A percentile compares a stretch with the other conserved stretches of the same genome.
phyloP scores from a whole-genome alignment of 2,113 vertebrate species.

The Thymallus thymallus region DNA sequence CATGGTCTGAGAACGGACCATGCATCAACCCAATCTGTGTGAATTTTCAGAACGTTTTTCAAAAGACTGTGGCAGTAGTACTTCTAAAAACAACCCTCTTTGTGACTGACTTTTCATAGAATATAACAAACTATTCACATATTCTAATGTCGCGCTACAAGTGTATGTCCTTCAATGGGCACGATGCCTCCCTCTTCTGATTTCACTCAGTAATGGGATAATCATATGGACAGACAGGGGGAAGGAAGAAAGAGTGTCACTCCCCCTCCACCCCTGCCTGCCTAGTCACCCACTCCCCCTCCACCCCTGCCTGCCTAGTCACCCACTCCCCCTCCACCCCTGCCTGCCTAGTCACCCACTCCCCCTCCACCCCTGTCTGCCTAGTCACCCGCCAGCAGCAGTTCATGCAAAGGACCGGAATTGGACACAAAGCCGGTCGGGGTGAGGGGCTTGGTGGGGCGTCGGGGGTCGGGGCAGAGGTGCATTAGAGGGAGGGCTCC shows the following conservation, averaged over 20 bases:
- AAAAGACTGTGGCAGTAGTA: no score
- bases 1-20: no score
- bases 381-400: slow-evolving; percentile 34
- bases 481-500: slow-evolving; percentile 27
- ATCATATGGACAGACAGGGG: slow-evolving; percentile 17
- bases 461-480: slow-evolving; percentile 40
- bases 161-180: not conserved
- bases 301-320: slow-evolving; percentile 17
- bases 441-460: slow-evolving; percentile 12
- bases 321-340: slow-evolving; percentile 26
- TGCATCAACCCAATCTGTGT: no score
- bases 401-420: slow-evolving; percentile 56
- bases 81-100: not conserved
- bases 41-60: no score
- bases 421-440: slow-evolving; percentile 38
- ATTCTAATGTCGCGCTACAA: not conserved
- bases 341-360: slow-evolving; percentile 21
- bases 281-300: slow-evolving; percentile 32
- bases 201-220: slow-evolving; percentile 41
- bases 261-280: slow-evolving; percentile 5
- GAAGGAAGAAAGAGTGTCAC: not conserved
- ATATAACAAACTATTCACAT: not conserved
- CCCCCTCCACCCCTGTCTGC: slow-evolving; percentile 5
- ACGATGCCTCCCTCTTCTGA: slow-evolving; percentile 13
- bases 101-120: not conserved